These are phyloP conservation scores for Temnopleurus reevesii DNA, from an alignment of 53 echinoderm and acorn worm species.

Conservation along the genomic window DNA sequence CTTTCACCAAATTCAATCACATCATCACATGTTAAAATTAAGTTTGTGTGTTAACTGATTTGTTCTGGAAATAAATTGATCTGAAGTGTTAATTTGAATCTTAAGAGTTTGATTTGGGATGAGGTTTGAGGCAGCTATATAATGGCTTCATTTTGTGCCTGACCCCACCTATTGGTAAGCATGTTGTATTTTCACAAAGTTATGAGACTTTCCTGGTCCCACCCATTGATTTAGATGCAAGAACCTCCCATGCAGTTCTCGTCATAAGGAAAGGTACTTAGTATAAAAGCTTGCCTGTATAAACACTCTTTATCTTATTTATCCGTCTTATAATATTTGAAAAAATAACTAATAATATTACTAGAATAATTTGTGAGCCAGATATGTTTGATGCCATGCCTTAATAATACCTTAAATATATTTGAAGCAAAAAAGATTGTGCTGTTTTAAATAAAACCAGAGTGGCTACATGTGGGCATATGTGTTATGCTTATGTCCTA, in stretches of 20 bases:
- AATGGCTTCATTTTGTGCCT: constrained; percentile 1
- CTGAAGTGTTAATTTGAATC: neutral
- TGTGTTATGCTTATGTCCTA: too few species aligned
- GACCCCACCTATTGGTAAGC: constrained; percentile 19
- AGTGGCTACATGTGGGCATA: too few species aligned
- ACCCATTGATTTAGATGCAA: constrained; percentile 22
- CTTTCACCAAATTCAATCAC: too few species aligned
- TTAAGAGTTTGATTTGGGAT: neutral
- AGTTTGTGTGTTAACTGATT: too few species aligned
- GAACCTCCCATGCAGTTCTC: constrained; percentile 50
- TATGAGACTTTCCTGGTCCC: constrained; percentile 1
- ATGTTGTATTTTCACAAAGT: constrained; percentile 22
- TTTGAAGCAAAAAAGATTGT: too few species aligned
- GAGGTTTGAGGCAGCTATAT: neutral
- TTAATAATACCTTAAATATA: too few species aligned
- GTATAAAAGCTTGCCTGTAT: neutral
- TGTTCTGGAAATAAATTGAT: neutral
- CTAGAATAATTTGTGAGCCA: neutral
- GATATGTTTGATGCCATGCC: neutral
- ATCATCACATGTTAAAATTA: too few species aligned
- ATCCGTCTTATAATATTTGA: neutral
- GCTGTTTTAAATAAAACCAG: too few species aligned
- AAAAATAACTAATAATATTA: neutral
- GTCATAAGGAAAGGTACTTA: constrained; percentile 42
- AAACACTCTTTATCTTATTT: neutral